A percentile compares a stretch with the other conserved stretches of the same genome.
phyloP scores from a whole-genome alignment of 2,888 invertebrate species.

The Arctia plantaginis region DNA sequence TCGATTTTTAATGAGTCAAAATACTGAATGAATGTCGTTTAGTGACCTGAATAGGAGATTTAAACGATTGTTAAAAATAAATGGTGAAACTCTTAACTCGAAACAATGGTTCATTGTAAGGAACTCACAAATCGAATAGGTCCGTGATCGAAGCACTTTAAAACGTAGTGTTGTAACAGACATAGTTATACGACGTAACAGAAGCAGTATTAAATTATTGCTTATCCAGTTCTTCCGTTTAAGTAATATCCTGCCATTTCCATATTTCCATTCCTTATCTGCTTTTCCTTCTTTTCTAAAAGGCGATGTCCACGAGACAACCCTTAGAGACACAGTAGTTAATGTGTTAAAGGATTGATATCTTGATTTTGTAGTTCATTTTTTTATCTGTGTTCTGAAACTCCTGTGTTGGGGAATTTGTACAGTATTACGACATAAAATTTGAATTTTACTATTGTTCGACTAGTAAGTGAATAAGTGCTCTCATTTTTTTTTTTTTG shows the following conservation, averaged over 20 bases:
- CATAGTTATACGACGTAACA: not conserved
- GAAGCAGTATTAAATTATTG: too few relatives aligned
- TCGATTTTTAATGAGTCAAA: not conserved
- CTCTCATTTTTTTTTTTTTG: not conserved
- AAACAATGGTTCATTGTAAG: not conserved
- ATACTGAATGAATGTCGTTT: not conserved
- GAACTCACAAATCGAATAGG: slow-evolving; percentile 7
- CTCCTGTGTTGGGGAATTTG: too few relatives aligned
- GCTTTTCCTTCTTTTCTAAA: too few relatives aligned
- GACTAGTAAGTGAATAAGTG: not conserved
- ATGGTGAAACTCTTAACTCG: not conserved
- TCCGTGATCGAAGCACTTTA: slow-evolving; percentile 11
- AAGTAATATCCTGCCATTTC: too few relatives aligned
- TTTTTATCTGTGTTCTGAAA: not conserved
- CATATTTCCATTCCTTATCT: too few relatives aligned
- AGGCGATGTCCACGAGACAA: too few relatives aligned
- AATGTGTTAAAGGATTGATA: too few relatives aligned
- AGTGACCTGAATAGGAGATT: not conserved
- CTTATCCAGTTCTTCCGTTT: too few relatives aligned
- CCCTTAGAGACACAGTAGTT: too few relatives aligned
- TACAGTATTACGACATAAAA: too few relatives aligned
- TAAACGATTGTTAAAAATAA: not conserved
- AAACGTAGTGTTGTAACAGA: not conserved
- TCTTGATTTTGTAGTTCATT: not conserved
- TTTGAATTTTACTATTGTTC: too few relatives aligned